Evolutionary conservation across 2,797 vertebrate species (phyloP).

Genomic region (Salmo trutta): DNA sequence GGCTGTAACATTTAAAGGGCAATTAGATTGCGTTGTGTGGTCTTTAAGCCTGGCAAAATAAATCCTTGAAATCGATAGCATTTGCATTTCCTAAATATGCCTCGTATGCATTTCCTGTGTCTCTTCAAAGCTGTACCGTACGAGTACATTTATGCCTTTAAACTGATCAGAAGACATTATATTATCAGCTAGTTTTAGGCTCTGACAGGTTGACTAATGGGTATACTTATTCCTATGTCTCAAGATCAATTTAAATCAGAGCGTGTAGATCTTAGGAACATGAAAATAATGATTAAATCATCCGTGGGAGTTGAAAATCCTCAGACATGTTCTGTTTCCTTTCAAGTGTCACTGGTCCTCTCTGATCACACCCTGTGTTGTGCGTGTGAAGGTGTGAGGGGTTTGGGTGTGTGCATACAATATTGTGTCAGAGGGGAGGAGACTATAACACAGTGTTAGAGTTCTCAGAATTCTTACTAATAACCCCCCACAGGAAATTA

Average conservation of each 20-base stretch:
- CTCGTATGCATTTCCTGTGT: background rate
- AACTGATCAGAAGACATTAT: background rate
- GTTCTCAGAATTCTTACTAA: background rate
- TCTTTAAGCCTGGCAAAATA: slow-evolving; percentile 5
- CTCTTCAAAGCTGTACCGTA: too few relatives aligned
- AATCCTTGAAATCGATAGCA: background rate
- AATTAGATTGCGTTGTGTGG: slow-evolving; percentile 29
- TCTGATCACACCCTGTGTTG: slow-evolving; percentile 1
- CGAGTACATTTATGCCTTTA: slow-evolving; percentile 13
- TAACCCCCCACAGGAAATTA: background rate
- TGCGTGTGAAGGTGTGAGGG: background rate
- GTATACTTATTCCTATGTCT: slow-evolving; percentile 17
- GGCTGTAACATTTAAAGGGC: slow-evolving; percentile 21
- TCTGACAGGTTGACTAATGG: slow-evolving; percentile 35
- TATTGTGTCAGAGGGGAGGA: background rate
- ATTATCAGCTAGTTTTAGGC: slow-evolving; percentile 24
- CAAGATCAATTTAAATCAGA: slow-evolving; percentile 32
- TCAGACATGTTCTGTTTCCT: slow-evolving; percentile 7
- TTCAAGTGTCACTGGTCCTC: background rate
- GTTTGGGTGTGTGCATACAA: background rate
- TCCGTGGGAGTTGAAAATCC: slow-evolving; percentile 29
- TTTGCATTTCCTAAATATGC: background rate
- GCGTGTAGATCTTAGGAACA: slow-evolving; percentile 30
- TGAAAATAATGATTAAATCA: slow-evolving; percentile 38
- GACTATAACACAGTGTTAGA: background rate